These are phyloP conservation scores for Nezara viridula DNA, from an alignment of 2,888 invertebrate genomes.

Conservation along the genomic window DNA sequence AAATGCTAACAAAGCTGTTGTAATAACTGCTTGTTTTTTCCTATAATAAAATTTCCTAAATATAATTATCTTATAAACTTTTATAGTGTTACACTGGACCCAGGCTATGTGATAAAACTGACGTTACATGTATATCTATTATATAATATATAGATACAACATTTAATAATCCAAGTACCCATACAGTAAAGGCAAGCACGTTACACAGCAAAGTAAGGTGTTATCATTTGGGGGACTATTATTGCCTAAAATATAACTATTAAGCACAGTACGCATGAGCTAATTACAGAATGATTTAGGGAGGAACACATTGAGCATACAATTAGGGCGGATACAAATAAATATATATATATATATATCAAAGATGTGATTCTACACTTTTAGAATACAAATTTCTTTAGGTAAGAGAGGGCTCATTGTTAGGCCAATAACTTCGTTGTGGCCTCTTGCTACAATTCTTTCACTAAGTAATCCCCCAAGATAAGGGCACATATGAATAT, in stretches of 20 bases:
- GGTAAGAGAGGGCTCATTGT: conserved; percentile 53
- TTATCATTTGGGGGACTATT: conserved; percentile 53
- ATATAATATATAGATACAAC: conserved; percentile 24
- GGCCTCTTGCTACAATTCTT: conserved; percentile 49
- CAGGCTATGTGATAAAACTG: conserved; percentile 60
- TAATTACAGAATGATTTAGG: conserved; percentile 28
- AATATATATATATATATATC: conserved; percentile 51
- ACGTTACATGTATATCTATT: conserved; percentile 22
- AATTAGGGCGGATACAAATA: conserved; percentile 60
- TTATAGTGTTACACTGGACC: conserved; percentile 59
- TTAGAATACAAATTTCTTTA: conserved; percentile 54
- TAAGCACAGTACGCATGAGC: conserved; percentile 56
- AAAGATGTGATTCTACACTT: conserved; percentile 56
- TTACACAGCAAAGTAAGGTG: conserved; percentile 59
- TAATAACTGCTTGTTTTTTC: conserved; percentile 51
- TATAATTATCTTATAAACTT: conserved; percentile 52
- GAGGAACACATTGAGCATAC: conserved; percentile 60
- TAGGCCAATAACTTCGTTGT: conserved; percentile 60
- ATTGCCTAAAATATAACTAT: conserved; percentile 53
- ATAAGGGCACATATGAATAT: conserved; percentile 56
- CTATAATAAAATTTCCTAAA: conserved; percentile 54
- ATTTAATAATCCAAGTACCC: conserved; percentile 59
- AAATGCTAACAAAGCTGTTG: conserved; percentile 56
- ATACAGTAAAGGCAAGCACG: conserved; percentile 59
- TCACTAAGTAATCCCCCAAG: conserved; percentile 16